phyloP scores from a whole-genome alignment of 2,888 invertebrate species.

The Blastobasis lacticolella region DNA sequence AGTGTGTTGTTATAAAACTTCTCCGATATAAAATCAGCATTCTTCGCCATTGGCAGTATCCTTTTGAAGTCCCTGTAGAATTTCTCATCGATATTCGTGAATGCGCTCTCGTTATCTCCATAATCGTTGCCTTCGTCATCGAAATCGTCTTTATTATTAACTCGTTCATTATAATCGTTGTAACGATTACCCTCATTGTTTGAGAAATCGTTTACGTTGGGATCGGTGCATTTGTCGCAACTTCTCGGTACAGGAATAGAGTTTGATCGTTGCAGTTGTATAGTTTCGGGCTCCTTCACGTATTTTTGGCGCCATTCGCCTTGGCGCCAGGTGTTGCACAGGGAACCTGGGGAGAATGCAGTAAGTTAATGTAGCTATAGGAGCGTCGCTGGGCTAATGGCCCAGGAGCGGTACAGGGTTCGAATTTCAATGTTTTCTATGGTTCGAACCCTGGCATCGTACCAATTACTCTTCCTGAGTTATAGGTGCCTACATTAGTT shows the following conservation, averaged over 20 bases:
- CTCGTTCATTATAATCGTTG: neutral
- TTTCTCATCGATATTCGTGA: conserved; percentile 32
- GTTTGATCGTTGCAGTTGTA: conserved; percentile 37
- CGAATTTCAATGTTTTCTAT: too few species aligned
- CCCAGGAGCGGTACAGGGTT: neutral
- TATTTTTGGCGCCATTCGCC: conserved; percentile 77
- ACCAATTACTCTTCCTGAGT: too few species aligned
- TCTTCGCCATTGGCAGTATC: conserved; percentile 40
- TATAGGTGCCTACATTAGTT: too few species aligned
- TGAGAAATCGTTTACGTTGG: conserved; percentile 4
- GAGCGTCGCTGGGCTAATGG: neutral
- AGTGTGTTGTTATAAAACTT: conserved; percentile 52
- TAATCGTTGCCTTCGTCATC: conserved; percentile 1
- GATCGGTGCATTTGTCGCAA: conserved; percentile 21
- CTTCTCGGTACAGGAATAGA: conserved; percentile 25
- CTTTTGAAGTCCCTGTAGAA: conserved; percentile 28
- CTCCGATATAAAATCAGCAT: conserved; percentile 39
- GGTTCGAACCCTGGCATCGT: too few species aligned
- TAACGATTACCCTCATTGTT: conserved; percentile 2
- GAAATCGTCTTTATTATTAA: conserved; percentile 1
- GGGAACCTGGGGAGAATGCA: conserved; percentile 69
- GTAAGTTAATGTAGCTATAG: neutral
- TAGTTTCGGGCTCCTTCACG: conserved; percentile 39
- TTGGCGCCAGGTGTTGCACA: conserved; percentile 88
- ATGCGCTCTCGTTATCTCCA: conserved; percentile 10